Evolutionary conservation across 2,888 invertebrate species (phyloP), one percentile per base, ranked within the genome.

Genomic region (Euplagia quadripunctaria): DNA sequence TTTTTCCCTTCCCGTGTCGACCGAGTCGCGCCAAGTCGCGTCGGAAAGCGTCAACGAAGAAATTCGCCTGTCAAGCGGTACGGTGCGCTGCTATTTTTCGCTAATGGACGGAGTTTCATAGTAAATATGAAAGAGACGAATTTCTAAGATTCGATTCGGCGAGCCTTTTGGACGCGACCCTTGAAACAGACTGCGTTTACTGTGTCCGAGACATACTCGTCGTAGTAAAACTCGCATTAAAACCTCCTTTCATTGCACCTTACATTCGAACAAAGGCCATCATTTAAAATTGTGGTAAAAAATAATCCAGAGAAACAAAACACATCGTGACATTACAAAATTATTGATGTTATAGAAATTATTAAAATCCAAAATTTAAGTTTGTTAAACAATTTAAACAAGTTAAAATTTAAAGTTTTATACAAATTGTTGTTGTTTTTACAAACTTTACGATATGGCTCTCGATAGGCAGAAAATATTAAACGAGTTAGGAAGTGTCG

Each of bases 401-500:
- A 72, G 55, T 75, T 77, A 72, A 79, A 76, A 74, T 79, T 70
- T 52, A 71, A 74, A 82, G 81, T 84, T 80, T 70, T 17, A 1
- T 31, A 12, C 1, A 17, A 68, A 51, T 63, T n/a, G n/a, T 63
- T 63, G 63, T n/a, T 64, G n/a, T 58, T 66, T 58, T 68, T 68
- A 67, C 64, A 75, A 73, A 63, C 41, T 17, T 63, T 41, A 31
- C 41, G 31, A 20, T 79, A 95, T 95, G 95, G 88, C 94, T 87
- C 86, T 95, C 70, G 92, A 95, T 82, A 94, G 89, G 82, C 94
- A 95, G 82, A 92, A 87, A 84, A 94, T 96, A 83, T 87, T 96
- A 71, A 92, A 83, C 81, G 95, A 96, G 86, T 88, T 96, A 72
- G 94, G 94, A n/a, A 95, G 89, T 86, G 94, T 96, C 58, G 90